Conservation (phyloP, 2,888 invertebrate genomes). For the Cerastoderma edule region DNA sequence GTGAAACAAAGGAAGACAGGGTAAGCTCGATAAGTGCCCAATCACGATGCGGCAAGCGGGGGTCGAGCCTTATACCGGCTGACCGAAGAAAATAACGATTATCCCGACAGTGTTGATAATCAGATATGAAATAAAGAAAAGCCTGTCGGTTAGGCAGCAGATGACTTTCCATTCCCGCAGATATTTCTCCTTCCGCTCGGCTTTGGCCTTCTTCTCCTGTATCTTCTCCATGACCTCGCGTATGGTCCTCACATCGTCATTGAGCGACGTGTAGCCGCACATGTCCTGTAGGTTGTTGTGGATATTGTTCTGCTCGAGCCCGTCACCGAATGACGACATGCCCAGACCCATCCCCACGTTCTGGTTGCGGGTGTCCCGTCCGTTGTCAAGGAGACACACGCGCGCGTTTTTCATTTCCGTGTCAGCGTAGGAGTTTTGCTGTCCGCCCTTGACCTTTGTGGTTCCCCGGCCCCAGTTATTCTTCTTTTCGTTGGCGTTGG, state of each 20-base stretch:
- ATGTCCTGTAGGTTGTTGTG: slow-evolving; percentile 56
- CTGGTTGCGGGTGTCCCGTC: slow-evolving; percentile 49
- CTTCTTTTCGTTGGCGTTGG: slow-evolving; percentile 49
- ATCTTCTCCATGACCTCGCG: slow-evolving; percentile 78
- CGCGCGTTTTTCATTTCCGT: slow-evolving; percentile 64
- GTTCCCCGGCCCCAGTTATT: slow-evolving; percentile 44
- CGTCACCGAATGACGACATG: slow-evolving; percentile 59
- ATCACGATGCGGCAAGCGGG: neutral
- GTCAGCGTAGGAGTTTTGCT: slow-evolving; percentile 53
- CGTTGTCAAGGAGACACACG: slow-evolving; percentile 71
- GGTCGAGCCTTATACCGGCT: slow-evolving; percentile 32
- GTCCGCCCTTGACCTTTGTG: slow-evolving; percentile 40
- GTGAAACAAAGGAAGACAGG: no score
- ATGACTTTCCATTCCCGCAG: slow-evolving; percentile 80
- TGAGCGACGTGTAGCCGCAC: slow-evolving; percentile 24
- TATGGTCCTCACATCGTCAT: slow-evolving; percentile 75
- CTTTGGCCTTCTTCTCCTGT: slow-evolving; percentile 73
- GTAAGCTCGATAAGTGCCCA: no score
- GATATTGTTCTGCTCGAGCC: slow-evolving; percentile 68
- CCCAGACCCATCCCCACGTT: slow-evolving; percentile 60
- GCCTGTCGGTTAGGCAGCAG: slow-evolving; percentile 78
- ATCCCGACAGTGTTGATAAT: slow-evolving; percentile 76
- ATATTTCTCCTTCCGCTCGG: slow-evolving; percentile 75
- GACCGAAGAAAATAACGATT: slow-evolving; percentile 75
- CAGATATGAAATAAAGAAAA: slow-evolving; percentile 79